phyloP scores from a whole-genome alignment of 2,113 vertebrate species.

The Mixornis gularis region DNA sequence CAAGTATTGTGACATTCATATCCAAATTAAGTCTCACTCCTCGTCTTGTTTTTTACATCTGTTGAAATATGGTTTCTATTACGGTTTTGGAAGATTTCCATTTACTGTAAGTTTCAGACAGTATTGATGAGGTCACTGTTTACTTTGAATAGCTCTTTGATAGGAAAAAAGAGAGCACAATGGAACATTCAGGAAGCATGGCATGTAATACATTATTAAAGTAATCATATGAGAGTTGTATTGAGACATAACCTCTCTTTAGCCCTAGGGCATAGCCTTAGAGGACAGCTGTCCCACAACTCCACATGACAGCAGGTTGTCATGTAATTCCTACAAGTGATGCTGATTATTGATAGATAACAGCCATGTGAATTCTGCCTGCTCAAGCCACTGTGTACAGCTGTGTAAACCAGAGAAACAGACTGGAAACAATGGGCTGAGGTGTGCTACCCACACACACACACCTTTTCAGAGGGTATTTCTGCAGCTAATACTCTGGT shows the following conservation, averaged over 20 bases:
- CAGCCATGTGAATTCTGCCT: neutral
- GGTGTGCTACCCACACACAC: neutral
- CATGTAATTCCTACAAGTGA: neutral
- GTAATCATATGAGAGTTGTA: slow-evolving; percentile 10
- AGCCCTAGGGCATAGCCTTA: neutral
- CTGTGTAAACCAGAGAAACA: slow-evolving; percentile 3
- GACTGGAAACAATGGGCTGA: neutral
- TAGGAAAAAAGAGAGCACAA: slow-evolving; percentile 47
- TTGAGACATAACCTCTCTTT: neutral
- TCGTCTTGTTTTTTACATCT: slow-evolving; percentile 38
- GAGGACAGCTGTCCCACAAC: neutral
- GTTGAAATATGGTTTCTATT: slow-evolving; percentile 62
- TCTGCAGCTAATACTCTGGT: neutral
- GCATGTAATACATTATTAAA: slow-evolving; percentile 36
- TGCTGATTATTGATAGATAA: neutral
- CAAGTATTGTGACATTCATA: neutral
- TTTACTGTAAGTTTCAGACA: slow-evolving; percentile 57
- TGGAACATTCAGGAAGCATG: slow-evolving; percentile 41
- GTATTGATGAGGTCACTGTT: slow-evolving; percentile 67
- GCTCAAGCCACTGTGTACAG: neutral
- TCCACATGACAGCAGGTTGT: neutral
- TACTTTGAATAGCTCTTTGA: slow-evolving; percentile 65
- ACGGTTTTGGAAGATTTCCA: slow-evolving; percentile 61
- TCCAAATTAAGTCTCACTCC: slow-evolving; percentile 41
- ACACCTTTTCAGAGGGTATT: neutral